Evolutionary conservation across 2,797 vertebrate species (phyloP).

Genomic region (Galaxias olidus): DNA sequence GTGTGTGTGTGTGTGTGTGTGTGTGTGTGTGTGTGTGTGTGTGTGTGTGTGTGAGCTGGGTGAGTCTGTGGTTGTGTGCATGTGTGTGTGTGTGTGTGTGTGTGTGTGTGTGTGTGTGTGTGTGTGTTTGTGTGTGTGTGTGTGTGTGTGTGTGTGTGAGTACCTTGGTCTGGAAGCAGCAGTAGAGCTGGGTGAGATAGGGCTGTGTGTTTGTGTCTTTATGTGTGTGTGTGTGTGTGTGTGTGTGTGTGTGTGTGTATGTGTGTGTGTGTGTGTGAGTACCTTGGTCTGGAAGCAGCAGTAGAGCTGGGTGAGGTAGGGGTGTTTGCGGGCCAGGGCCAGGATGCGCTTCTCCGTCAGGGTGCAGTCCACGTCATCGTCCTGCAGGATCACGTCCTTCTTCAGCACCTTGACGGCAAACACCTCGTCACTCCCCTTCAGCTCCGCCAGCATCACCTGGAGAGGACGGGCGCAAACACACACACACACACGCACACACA

Average conservation of each 20-base stretch:
- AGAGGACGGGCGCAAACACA: neutral
- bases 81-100: neutral
- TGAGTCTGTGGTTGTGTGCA: neutral
- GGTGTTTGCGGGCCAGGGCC: slow-evolving; percentile 90
- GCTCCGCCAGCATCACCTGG: slow-evolving; percentile 95
- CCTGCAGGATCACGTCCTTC: slow-evolving; percentile 96
- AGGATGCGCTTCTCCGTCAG: slow-evolving; percentile 96
- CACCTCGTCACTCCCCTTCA: slow-evolving; percentile 93
- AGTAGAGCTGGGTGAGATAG: neutral
- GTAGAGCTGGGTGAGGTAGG: slow-evolving; percentile 94
- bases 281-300: slow-evolving; percentile 99
- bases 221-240: slow-evolving; percentile 3
- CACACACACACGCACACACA: neutral
- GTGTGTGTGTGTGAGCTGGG: neutral
- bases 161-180: neutral
- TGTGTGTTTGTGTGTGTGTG: neutral
- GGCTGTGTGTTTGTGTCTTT: slow-evolving; percentile 76
- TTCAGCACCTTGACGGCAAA: slow-evolving; percentile 95
- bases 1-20: slow-evolving; percentile 6
- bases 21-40: slow-evolving; percentile 4
- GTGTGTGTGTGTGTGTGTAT: slow-evolving; percentile 2
- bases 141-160: slow-evolving; percentile 2
- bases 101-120: neutral
- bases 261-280: slow-evolving; percentile 5
- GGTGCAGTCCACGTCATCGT: slow-evolving; percentile 96